Conservation (phyloP, 2,888 invertebrate genomes). For the Pyralis farinalis region DNA sequence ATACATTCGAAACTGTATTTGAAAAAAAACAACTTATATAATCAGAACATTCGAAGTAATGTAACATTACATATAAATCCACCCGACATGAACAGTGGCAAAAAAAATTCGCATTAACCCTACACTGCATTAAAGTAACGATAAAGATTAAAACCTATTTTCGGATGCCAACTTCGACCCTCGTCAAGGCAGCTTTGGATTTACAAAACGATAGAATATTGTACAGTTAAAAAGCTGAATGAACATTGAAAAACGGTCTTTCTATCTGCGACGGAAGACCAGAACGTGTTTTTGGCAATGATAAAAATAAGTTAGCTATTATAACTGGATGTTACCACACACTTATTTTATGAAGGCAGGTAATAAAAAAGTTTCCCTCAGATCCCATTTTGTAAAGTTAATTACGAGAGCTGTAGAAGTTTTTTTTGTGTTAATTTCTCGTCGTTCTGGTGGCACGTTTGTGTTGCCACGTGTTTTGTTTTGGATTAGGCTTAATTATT, state of each 20-base stretch:
- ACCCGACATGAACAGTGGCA: too few species aligned
- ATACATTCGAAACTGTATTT: too few species aligned
- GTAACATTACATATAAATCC: too few species aligned
- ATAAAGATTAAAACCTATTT: slow-evolving; percentile 23
- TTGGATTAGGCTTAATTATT: background rate
- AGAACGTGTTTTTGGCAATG: background rate
- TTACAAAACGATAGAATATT: slow-evolving; percentile 10
- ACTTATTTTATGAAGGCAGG: slow-evolving; percentile 13
- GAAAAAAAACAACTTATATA: too few species aligned
- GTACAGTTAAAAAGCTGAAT: background rate
- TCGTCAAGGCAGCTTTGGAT: slow-evolving; percentile 18
- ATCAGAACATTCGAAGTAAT: too few species aligned
- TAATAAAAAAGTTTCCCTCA: background rate
- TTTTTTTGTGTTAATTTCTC: background rate
- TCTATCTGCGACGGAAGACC: too few species aligned
- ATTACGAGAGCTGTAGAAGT: background rate
- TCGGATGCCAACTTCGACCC: slow-evolving; percentile 18
- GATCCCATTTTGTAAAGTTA: slow-evolving; percentile 3
- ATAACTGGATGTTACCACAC: slow-evolving; percentile 9
- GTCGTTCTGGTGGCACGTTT: background rate
- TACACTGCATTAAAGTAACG: slow-evolving; percentile 17
- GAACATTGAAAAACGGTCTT: background rate
- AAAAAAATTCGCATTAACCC: slow-evolving; percentile 1
- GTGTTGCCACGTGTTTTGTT: background rate
- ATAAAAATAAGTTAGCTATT: background rate